These are phyloP conservation scores for Pentamera pediparva DNA, from an alignment of 53 echinoderm and acorn worm species.

Conservation along the genomic window DNA sequence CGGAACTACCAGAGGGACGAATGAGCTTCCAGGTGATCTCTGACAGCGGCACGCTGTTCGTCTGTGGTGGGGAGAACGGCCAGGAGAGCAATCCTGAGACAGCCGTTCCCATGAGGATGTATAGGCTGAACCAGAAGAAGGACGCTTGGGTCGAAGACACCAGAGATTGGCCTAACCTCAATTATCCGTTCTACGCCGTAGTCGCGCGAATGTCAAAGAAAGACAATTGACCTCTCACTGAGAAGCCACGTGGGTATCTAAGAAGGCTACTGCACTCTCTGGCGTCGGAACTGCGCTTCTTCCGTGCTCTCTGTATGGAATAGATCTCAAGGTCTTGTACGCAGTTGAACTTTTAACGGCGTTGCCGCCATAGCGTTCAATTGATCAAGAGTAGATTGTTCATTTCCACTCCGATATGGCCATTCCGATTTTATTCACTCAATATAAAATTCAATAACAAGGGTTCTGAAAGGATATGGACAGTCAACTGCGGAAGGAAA, in stretches of 20 bases:
- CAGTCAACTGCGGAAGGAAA: too few relatives aligned
- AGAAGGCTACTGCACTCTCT: neutral
- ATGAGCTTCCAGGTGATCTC: constrained; percentile 64
- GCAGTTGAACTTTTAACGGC: too few relatives aligned
- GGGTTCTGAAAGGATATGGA: too few relatives aligned
- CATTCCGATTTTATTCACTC: too few relatives aligned
- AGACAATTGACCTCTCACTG: constrained; percentile 18
- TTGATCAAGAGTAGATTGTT: too few relatives aligned
- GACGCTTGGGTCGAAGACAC: constrained; percentile 75
- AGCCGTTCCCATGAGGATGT: constrained; percentile 50
- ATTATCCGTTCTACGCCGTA: constrained; percentile 69
- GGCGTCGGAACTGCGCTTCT: too few relatives aligned
- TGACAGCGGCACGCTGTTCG: constrained; percentile 63
- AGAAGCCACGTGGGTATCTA: too few relatives aligned
- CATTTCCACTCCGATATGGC: too few relatives aligned
- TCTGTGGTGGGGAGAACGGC: constrained; percentile 86
- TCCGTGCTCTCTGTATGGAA: too few relatives aligned
- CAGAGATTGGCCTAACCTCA: constrained; percentile 69
- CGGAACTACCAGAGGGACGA: constrained; percentile 91
- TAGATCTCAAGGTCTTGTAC: too few relatives aligned
- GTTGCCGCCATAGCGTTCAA: too few relatives aligned
- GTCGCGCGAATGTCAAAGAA: constrained; percentile 85
- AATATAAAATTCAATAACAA: too few relatives aligned
- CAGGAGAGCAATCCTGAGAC: constrained; percentile 31
- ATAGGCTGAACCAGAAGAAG: constrained; percentile 50